These are phyloP conservation scores for Drosophila carrolli DNA, from an alignment of 1,140 invertebrate species.

Conservation along the genomic window DNA sequence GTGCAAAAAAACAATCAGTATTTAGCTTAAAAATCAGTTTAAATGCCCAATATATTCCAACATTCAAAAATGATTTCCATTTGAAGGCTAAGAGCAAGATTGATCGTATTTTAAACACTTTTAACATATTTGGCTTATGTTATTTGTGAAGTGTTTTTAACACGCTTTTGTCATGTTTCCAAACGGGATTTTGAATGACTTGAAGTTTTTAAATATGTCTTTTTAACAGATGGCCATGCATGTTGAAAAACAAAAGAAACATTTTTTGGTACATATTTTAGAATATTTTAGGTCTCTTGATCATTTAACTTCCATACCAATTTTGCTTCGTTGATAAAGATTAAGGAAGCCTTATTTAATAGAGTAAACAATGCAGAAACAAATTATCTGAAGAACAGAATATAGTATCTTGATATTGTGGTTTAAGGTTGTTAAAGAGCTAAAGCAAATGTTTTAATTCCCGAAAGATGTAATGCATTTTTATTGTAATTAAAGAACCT, in stretches of 20 bases:
- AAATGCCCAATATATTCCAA: constrained; percentile 5
- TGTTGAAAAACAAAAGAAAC: not conserved
- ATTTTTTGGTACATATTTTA: not conserved
- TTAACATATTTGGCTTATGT: constrained; percentile 25
- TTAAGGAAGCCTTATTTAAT: too few relatives aligned
- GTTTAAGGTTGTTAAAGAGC: too few relatives aligned
- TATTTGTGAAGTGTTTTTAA: constrained; percentile 23
- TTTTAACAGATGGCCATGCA: constrained; percentile 1
- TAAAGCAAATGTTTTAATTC: too few relatives aligned
- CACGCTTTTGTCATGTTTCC: constrained; percentile 26
- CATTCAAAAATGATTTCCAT: constrained; percentile 7
- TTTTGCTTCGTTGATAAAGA: not conserved
- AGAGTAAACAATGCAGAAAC: too few relatives aligned
- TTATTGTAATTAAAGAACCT: too few relatives aligned
- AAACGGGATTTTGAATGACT: constrained; percentile 24
- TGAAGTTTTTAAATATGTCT: constrained; percentile 14
- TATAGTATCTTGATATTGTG: too few relatives aligned
- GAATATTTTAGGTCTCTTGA: constrained; percentile 7
- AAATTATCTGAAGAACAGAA: too few relatives aligned
- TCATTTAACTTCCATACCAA: not conserved
- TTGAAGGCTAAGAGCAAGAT: constrained; percentile 23
- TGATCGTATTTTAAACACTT: constrained; percentile 29
- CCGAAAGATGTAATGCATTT: too few relatives aligned
- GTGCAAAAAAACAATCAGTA: not conserved
- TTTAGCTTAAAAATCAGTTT: not conserved